phyloP scores from a whole-genome alignment of 1,140 invertebrate genomes.

The Drosophila pseudoananassae region DNA sequence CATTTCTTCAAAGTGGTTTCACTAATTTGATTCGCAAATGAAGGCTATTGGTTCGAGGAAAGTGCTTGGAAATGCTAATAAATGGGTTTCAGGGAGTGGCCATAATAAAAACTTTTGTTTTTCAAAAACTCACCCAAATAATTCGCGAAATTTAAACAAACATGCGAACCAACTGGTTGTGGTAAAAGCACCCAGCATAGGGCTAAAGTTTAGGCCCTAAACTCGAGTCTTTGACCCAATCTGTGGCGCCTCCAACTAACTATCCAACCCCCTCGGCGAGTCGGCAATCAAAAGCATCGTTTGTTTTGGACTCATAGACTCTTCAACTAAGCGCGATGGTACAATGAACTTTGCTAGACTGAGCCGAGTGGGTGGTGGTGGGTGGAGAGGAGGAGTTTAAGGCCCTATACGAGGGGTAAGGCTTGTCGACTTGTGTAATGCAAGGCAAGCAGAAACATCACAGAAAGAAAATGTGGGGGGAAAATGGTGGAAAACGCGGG shows the following conservation, averaged over 20 bases:
- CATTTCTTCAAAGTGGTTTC: constrained; percentile 30
- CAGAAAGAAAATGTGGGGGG: constrained; percentile 1
- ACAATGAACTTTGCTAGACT: constrained; percentile 70
- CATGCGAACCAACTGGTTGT: constrained; percentile 24
- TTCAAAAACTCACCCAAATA: background rate
- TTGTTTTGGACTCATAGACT: constrained; percentile 73
- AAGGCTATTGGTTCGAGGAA: constrained; percentile 11
- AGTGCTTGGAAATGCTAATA: constrained; percentile 7
- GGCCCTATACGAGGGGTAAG: constrained; percentile 16
- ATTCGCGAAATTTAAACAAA: constrained; percentile 14
- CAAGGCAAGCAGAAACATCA: constrained; percentile 66
- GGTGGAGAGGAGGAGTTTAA: background rate
- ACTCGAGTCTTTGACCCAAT: constrained; percentile 52
- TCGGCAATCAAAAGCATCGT: constrained; percentile 78
- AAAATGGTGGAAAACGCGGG: constrained; percentile 9
- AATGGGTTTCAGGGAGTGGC: background rate
- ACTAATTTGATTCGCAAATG: constrained; percentile 45
- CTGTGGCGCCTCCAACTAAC: constrained; percentile 28
- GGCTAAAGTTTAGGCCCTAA: constrained; percentile 11
- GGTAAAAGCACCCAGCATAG: too few relatives aligned
- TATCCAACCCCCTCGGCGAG: constrained; percentile 20
- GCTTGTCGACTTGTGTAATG: constrained; percentile 57
- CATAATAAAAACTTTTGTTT: background rate
- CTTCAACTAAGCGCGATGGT: constrained; percentile 74
- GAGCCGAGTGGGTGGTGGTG: constrained; percentile 19